Base-by-base conservation (phyloP, 2,888 invertebrate species). In the Drosophila neotestacea region DNA sequence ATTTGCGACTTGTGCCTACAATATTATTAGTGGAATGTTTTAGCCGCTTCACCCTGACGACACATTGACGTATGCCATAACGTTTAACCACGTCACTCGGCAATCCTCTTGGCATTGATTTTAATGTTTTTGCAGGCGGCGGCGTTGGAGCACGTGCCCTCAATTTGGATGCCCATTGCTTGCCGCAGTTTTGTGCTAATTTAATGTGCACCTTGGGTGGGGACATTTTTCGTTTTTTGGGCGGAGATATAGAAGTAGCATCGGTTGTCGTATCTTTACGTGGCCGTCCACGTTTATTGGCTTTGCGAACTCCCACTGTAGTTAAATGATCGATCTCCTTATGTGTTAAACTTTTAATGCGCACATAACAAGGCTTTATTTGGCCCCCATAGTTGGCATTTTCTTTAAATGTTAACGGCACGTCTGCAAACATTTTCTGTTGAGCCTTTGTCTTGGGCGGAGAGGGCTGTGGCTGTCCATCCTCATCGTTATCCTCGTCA, bases 391-490 rank as follows among this genome's bases (percentile, higher is more conserved):
- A 10, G 2, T 7, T 4, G 32, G 1, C 4, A 7, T 30, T 38
- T 0, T 39, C 16, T n/a, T 42, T 47, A 3, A 7, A 11, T 0
- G 7, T 13, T 9, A 46, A 5, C 32, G 50, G 47, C 22, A 55
- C 16, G 16, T 81, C 79, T 10, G 28, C 48, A 50, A 87, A 85
- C 76, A 85, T 82, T 60, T 85, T 89, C 30, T 89, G 82, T 28
- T 87, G 56, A 0, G 74, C 89, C 70, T 85, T 85, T 6, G 89
- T 89, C 34, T 89, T 89, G 5, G 70, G 70, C 7, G 76, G 70
- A 9, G 22, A 44, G 11, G 34, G 27, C 28, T 50, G 55, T 30
- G 9, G 16, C n/a, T 32, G 42, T 0, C 42, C 39, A n/a, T 38
- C 60, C 4, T 52, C 47, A n/a, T 69, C 70, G 1, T 16, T 16